A percentile compares a stretch with the other conserved stretches of the same genome.
phyloP scores from a whole-genome alignment of 2,797 vertebrate species.

The Natrix natrix region DNA sequence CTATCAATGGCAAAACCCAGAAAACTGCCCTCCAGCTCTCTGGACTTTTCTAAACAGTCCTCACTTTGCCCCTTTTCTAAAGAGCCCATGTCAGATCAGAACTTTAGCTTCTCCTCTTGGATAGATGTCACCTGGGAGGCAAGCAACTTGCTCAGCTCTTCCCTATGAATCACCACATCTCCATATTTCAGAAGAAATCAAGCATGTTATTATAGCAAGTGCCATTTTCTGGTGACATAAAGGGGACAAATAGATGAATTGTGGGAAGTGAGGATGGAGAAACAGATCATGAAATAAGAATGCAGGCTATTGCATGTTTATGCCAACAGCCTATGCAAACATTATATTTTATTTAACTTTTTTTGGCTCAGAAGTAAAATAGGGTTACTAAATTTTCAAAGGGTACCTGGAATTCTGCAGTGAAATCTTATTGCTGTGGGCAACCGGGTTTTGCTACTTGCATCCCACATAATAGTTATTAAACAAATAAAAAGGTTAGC shows the following conservation, averaged over 20 bases:
- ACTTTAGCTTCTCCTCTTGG: conserved; percentile 7
- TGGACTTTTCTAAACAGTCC: not conserved
- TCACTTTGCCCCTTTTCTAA: not conserved
- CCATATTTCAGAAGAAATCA: conserved; percentile 4
- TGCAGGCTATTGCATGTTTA: not conserved
- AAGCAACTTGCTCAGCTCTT: conserved; percentile 16
- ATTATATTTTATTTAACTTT: not conserved
- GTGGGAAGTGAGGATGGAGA: not conserved
- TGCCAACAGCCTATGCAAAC: not conserved
- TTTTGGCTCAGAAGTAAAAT: not conserved
- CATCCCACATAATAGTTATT: not conserved
- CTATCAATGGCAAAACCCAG: not conserved
- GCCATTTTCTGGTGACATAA: not conserved
- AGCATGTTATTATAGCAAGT: conserved; percentile 7
- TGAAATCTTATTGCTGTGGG: not conserved
- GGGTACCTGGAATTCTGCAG: not conserved
- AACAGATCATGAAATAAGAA: not conserved
- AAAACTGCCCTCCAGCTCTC: not conserved
- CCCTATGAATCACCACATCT: not conserved
- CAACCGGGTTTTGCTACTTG: not conserved
- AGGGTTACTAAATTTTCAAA: not conserved
- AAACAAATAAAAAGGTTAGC: not conserved
- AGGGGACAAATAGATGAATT: conserved; percentile 13
- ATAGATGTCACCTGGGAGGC: not conserved
- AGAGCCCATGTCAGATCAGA: not conserved